Base-by-base conservation (phyloP, 2,113 vertebrate genomes). In the Hepsetus odoe region DNA sequence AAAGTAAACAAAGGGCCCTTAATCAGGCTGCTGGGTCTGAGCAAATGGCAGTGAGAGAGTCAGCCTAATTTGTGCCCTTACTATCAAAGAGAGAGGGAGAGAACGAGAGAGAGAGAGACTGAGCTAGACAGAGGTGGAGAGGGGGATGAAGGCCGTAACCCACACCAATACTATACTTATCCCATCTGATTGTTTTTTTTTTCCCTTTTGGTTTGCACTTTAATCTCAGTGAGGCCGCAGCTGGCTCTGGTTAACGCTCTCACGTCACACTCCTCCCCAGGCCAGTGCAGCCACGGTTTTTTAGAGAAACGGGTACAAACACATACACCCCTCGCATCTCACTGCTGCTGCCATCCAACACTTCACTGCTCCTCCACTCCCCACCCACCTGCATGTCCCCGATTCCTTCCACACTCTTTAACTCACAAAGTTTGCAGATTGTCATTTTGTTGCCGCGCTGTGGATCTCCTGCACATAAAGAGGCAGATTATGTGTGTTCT, bases 201-300 rank as follows among this genome's bases (percentile, higher is more conserved):
- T 79, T 38, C 88, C n/a, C n/a, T 87, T 86, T 85, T 86, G 87
- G 80, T 92, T 91, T 90, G 90, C 87, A 89, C 92, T 92, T 94
- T 92, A 89, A 91, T 92, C 89, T 93, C 85, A 84, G 85, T 80
- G 83, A 33, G 84, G 86, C 69, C 88, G 86, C 93, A 95, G 94
- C 94, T 95, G 94, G 92, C 91, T 93, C 86, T 88, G 85, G 90
- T 95, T 94, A 95, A 85, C 81, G 53, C 80, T 87, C 82, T 87
- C 92, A 86, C 84, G 87, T 91, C 83, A 90, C 84, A 89, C 88
- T 91, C 87, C 87, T 85, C n/a, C 69, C 82, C 87, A 86, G 80
- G 16, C 78, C 83, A 68, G 82, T 69, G 82, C 79, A 80, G 89
- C 83, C 84, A 68, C 5, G 8, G 10, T 67, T 5, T 56, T 12